Evolutionary conservation across 92 coral and sea anemone species (phyloP), one percentile per base, ranked within the genome.

Genomic region (Scolanthus callimorphus): DNA sequence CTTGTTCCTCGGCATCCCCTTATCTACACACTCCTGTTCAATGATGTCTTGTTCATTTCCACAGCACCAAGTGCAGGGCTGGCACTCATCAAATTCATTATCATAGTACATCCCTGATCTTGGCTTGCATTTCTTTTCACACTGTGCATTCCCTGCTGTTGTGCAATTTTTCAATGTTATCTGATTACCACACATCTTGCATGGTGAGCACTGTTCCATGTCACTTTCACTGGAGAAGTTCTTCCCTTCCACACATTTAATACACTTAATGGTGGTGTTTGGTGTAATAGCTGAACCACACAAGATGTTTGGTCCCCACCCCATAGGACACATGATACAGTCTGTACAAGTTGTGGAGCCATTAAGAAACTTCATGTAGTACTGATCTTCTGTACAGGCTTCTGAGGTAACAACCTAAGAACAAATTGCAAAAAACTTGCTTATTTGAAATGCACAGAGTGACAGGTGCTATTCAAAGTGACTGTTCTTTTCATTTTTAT

Each of bases 11-110:
- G 88, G 85, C 95, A 76, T 80, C 11, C 82, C 81, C 30, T 78
- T 62, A 19, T 43, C 43, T 1, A 62, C 25, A 43, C 95, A 86
- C 15, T 81, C 81, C 13, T 31, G 52, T 20, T 55, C 27, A 1
- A 54, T 53, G 8, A 23, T 17, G 17, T 75, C 82, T 21, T 39
- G 27, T 1, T 46, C 54, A 59, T 67, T 70, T 22, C 65, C 70
- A 61, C 92, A 85, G 38, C 92, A 85, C 70, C 67, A 65, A 1
- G 84, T 64, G 31, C 92, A 85, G 4, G 65, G 30, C 65, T 77
- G 65, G 43, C 84, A 77, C 37, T 68, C 77, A 53, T 77, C 65
- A 0, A 59, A 17, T 34, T 6, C 6, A 34, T 6, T 34, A 15
- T 34, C 41, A 34, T 6, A 34, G 41, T 34, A 34, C 41, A 34